Conservation (phyloP, 1,140 invertebrate genomes). For the Monomorium pharaonis region DNA sequence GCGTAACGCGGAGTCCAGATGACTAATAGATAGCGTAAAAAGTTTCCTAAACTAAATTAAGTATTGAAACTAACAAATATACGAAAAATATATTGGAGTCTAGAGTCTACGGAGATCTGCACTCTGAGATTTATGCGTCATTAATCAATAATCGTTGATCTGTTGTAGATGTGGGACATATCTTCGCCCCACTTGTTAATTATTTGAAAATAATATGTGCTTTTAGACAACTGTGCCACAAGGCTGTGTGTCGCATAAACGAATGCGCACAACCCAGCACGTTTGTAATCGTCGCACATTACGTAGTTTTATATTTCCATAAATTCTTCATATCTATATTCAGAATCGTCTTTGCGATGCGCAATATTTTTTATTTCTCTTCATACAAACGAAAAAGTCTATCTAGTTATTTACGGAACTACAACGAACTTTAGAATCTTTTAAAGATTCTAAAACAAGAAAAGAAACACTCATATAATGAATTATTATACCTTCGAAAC, state of each 20-base stretch:
- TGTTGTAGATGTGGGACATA: background rate
- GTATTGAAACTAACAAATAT: background rate
- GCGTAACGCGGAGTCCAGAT: background rate
- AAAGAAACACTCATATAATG: background rate
- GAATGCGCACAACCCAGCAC: background rate
- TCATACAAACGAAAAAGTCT: background rate
- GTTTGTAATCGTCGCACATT: background rate
- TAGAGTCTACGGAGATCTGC: background rate
- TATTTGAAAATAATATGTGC: background rate
- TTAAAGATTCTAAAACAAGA: background rate
- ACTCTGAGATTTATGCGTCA: background rate
- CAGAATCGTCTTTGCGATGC: background rate
- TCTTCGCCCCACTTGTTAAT: background rate
- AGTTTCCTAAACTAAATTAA: background rate
- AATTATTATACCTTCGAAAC: background rate
- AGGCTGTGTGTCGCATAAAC: background rate
- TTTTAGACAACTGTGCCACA: too few relatives aligned
- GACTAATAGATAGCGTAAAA: background rate
- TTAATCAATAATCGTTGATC: background rate
- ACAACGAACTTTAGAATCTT: background rate
- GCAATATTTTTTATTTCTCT: background rate
- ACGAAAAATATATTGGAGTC: background rate
- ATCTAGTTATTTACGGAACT: background rate
- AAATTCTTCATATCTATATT: background rate
- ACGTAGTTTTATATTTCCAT: background rate